Base-by-base conservation (phyloP, 2,797 vertebrate species). In the Acanthornis magna region DNA sequence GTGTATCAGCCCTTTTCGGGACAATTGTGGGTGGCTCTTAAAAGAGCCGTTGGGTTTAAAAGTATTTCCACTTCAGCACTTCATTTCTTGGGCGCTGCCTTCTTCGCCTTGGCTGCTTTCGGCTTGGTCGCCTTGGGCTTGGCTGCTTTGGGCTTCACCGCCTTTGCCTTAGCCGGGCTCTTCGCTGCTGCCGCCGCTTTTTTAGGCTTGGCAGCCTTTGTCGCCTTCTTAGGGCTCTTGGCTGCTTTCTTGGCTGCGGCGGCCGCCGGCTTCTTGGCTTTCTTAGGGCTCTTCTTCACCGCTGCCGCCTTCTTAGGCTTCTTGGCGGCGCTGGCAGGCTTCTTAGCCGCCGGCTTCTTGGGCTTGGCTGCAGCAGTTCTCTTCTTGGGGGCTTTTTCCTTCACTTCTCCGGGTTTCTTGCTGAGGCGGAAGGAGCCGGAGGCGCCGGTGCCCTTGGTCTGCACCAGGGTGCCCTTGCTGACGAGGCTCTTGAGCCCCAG, bases 401-500 rank as follows among this genome's bases (percentile, higher is more conserved):
- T 89, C 1, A 1, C 61, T 1, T 83, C 91, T 0, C 97, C 95
- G 0, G 95, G 68, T 11, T 98, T 98, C 50, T 98, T 98, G 61
- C 91, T 98, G 0, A 98, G 89, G 8, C 96, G 98, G 40, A 98
- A 90, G 0, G 87, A 89, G 5, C 77, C 86, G 3, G 86, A 88
- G 16, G 86, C 86, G 7, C 86, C 86, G 13, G 50, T 98, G 8
- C 98, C 98, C 54, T 98, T 99, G 60, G 95, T 98, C 42, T 95
- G 93, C 93, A 98, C 82, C 61, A 99, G 65, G 1, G 93, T 55
- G 30, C 84, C 84, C 11, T 88, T 88, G 53, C 98, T 88, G 62
- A 98, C 97, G 32, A 99, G 74, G 13, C 98, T 98, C 61, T 95
- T 98, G 3, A 99, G 76, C 4, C 98, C 97, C 18, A 96, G 38